A percentile compares a stretch with the other conserved stretches of the same genome.
phyloP scores from a whole-genome alignment of 1,140 invertebrate genomes.

The Acromyrmex heyeri region DNA sequence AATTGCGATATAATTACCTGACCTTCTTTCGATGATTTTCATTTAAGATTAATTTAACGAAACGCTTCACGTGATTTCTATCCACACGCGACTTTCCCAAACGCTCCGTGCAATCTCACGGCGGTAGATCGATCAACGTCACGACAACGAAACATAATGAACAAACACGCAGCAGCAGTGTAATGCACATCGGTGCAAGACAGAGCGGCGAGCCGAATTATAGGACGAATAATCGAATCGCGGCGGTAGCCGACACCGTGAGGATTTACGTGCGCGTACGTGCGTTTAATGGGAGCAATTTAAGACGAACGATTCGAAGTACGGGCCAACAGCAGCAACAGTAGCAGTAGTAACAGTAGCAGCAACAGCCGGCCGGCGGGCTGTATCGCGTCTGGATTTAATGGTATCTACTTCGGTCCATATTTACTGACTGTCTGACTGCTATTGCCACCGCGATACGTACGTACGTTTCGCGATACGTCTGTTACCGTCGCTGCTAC shows the following conservation, averaged over 20 bases:
- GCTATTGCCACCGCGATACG: constrained; percentile 49
- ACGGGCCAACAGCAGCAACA: constrained; percentile 11
- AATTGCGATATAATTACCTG: background rate
- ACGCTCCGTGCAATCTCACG: constrained; percentile 23
- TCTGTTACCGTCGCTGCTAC: constrained; percentile 22
- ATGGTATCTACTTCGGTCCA: constrained; percentile 62
- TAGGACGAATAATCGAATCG: constrained; percentile 53
- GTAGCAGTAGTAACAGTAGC: background rate
- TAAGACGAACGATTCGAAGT: constrained; percentile 58
- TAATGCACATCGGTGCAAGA: background rate
- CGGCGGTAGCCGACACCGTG: constrained; percentile 26
- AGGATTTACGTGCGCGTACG: constrained; percentile 42
- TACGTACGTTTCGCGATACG: constrained; percentile 33
- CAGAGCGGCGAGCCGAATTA: constrained; percentile 42
- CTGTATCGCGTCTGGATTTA: constrained; percentile 69
- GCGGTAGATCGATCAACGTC: constrained; percentile 49
- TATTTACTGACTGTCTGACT: constrained; percentile 69
- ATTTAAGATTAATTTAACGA: constrained; percentile 15
- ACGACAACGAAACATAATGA: constrained; percentile 35
- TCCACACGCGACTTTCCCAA: constrained; percentile 4
- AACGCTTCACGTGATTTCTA: background rate
- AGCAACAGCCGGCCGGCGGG: background rate
- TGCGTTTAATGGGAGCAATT: constrained; percentile 67
- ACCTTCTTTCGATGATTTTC: background rate
- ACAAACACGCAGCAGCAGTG: background rate